Base-by-base conservation (phyloP, 2,113 vertebrate species). In the Blennius ocellaris region DNA sequence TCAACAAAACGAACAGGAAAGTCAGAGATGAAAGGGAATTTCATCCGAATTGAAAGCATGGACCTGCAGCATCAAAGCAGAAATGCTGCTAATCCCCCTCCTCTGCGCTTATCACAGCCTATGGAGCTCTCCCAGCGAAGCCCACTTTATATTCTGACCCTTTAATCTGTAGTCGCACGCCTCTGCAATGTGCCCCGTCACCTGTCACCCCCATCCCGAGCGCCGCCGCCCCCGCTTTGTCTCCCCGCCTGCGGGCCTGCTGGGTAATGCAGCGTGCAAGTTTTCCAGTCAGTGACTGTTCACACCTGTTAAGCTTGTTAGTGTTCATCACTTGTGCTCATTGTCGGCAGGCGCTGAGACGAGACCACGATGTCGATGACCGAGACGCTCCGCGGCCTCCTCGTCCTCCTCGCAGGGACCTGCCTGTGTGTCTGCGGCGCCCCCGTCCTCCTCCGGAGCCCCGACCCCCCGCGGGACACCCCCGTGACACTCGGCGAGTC, bases 381-480 rank as follows among this genome's bases (percentile, higher is more conserved):
- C 57, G 61, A 65, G 43, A 47, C 39, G 6, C 67, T 93, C 49
- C 80, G 7, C 36, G 51, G 55, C 77, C 85, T 91, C 78, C 76
- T 93, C 66, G 66, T 94, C 78, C 76, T 93, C 66, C 68, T 94
- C 78, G 85, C 78, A 8, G 87, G 63, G 39, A 69, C 71, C 48
- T 90, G 84, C 54, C 69, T 91, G 16, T 82, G 72, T 3, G 74
- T 83, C 68, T 68, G 37, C 51, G 87, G 90, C 38, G 87, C 69
- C 37, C 87, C 92, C 3, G 68, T 87, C 49, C 78, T 38, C 38
- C 67, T 76, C 41, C 38, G 21, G 10, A 36, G 40, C 55, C 39
- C 68, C 15, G 16, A 47, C 76, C 64, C 8, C 11, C 70, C n/a
- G 40, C 84, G 80, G 0, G 58, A 53, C 68, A 44, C 53, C 65